phyloP scores from a whole-genome alignment of 2,797 vertebrate species.

The Melanotaenia nigrans region DNA sequence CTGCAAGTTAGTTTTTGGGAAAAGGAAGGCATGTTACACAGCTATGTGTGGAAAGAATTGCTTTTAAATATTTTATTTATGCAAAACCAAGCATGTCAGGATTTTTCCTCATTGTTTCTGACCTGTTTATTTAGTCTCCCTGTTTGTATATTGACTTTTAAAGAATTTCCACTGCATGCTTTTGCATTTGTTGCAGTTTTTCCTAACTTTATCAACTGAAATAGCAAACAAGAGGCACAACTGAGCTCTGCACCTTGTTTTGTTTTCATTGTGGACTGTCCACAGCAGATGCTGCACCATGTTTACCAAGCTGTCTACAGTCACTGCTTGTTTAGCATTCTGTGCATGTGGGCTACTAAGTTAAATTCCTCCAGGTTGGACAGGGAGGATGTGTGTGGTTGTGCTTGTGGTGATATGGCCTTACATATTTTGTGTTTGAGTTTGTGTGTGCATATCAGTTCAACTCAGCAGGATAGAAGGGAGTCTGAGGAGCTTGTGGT shows the following conservation, averaged over 20 bases:
- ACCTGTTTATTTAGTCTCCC: not conserved
- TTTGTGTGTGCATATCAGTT: constrained; percentile 38
- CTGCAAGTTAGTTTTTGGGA: constrained; percentile 33
- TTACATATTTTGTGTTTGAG: constrained; percentile 22
- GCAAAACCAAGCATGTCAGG: constrained; percentile 1
- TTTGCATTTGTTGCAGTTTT: constrained; percentile 43
- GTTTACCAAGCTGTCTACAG: constrained; percentile 51
- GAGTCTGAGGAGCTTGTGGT: constrained; percentile 55
- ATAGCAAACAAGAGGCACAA: constrained; percentile 13
- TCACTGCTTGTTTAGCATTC: constrained; percentile 21
- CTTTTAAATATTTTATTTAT: constrained; percentile 21
- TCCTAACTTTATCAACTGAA: constrained; percentile 33
- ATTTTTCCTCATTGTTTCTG: not conserved
- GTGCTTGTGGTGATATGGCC: constrained; percentile 32
- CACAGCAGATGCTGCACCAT: constrained; percentile 37
- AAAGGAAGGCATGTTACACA: constrained; percentile 8
- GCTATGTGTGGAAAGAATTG: constrained; percentile 20
- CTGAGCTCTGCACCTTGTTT: constrained; percentile 27
- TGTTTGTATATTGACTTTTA: constrained; percentile 29
- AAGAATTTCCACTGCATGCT: constrained; percentile 38
- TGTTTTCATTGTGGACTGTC: constrained; percentile 39
- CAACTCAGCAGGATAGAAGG: constrained; percentile 48
- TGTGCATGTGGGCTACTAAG: constrained; percentile 20
- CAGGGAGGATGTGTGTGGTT: constrained; percentile 3
- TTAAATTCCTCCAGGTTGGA: constrained; percentile 17